Evolutionary conservation across 2,797 vertebrate species (phyloP).

Genomic region (Micromesistius poutassou): DNA sequence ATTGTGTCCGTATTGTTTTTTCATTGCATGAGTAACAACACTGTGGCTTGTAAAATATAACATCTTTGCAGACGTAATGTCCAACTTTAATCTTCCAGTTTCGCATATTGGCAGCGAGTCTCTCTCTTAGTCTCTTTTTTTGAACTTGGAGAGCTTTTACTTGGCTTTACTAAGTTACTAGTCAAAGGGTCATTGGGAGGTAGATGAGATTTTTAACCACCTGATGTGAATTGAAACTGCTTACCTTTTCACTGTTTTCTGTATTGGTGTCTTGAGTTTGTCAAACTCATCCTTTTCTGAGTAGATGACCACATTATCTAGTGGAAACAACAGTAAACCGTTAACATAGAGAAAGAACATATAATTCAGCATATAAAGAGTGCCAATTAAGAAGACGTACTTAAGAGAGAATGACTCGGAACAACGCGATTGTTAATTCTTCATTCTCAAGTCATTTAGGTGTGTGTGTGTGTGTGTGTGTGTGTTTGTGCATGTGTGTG

Average conservation of each 20-base stretch:
- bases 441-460: background rate
- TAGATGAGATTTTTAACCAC: background rate
- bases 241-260: conserved; percentile 91
- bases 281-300: conserved; percentile 97
- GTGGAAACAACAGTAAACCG: background rate
- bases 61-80: background rate
- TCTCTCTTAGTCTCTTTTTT: background rate
- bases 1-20: background rate
- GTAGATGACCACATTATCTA: conserved; percentile 92
- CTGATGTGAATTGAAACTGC: conserved; percentile 10
- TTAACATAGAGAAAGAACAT: background rate
- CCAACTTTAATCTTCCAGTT: background rate
- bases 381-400: background rate
- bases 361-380: background rate
- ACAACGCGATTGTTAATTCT: background rate
- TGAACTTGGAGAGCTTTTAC: background rate
- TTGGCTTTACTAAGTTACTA: background rate
- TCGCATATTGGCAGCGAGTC: background rate
- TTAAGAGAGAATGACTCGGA: background rate
- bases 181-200: background rate
- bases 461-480: conserved; percentile 6
- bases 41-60: background rate
- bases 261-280: conserved; percentile 86
- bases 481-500: conserved; percentile 1
- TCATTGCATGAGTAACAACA: background rate